These are phyloP conservation scores for Hylyphantes graminicola DNA, from an alignment of 1,140 invertebrate genomes.

Conservation along the genomic window DNA sequence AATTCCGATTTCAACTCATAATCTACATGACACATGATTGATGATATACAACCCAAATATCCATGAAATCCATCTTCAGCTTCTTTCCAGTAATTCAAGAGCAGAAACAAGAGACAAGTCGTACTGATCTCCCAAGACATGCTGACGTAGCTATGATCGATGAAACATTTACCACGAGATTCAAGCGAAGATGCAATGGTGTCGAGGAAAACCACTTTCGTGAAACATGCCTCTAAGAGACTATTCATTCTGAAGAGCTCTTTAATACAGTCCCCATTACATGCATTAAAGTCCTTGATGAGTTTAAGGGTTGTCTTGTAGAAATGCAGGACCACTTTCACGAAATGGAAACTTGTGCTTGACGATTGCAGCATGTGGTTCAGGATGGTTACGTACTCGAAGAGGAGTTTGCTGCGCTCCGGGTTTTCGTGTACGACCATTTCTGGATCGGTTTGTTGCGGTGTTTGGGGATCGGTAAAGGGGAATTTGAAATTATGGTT, in stretches of 20 bases:
- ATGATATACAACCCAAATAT: too few relatives aligned
- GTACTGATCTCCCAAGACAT: not conserved
- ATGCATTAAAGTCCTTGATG: not conserved
- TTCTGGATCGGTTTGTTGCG: too few relatives aligned
- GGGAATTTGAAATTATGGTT: not conserved
- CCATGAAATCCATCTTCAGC: not conserved
- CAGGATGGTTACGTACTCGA: not conserved
- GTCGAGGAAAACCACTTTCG: not conserved
- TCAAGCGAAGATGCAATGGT: not conserved
- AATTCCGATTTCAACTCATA: too few relatives aligned
- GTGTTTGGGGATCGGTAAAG: not conserved
- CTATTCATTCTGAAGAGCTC: not conserved
- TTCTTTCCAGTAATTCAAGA: constrained; percentile 5
- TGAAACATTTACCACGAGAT: too few relatives aligned
- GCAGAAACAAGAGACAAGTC: constrained; percentile 5
- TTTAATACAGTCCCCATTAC: not conserved
- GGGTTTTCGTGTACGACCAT: too few relatives aligned
- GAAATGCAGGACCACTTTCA: constrained; percentile 11
- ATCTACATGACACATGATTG: too few relatives aligned
- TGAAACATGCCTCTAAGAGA: not conserved
- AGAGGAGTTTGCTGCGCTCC: not conserved
- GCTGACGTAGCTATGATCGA: not conserved
- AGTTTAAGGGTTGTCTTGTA: constrained; percentile 17
- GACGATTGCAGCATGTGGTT: not conserved
- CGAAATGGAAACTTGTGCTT: not conserved